Evolutionary conservation across 2,113 vertebrate species (phyloP).

Genomic region (Scomber colias): DNA sequence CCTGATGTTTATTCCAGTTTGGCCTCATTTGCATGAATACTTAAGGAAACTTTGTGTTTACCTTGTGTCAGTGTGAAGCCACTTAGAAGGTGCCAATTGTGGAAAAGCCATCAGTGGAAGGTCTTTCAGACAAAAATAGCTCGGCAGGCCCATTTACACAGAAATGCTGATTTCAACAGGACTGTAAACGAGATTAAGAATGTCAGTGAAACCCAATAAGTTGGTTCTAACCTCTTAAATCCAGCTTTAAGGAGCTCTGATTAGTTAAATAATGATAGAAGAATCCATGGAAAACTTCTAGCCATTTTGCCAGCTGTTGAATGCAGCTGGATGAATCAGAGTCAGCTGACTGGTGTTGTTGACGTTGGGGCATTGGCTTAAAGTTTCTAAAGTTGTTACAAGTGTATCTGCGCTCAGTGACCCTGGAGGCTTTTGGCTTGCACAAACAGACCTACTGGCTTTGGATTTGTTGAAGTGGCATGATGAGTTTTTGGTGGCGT

Average conservation of each 20-base stretch:
- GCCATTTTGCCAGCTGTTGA: slow-evolving; percentile 15
- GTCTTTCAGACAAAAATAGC: slow-evolving; percentile 51
- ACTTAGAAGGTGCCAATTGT: slow-evolving; percentile 44
- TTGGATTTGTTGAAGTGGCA: slow-evolving; percentile 26
- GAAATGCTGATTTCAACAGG: slow-evolving; percentile 28
- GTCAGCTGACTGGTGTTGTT: slow-evolving; percentile 26
- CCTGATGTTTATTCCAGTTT: slow-evolving; percentile 28
- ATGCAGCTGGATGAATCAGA: slow-evolving; percentile 39
- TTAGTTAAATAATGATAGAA: slow-evolving; percentile 13
- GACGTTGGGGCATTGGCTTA: neutral
- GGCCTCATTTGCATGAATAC: slow-evolving; percentile 32
- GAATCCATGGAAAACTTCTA: slow-evolving; percentile 14
- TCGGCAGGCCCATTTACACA: slow-evolving; percentile 14
- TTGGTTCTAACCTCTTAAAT: slow-evolving; percentile 12
- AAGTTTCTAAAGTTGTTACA: slow-evolving; percentile 32
- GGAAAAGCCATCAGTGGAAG: slow-evolving; percentile 52
- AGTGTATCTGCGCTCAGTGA: slow-evolving; percentile 16
- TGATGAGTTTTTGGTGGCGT: slow-evolving; percentile 35
- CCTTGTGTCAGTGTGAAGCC: slow-evolving; percentile 37
- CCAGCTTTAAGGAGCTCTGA: neutral
- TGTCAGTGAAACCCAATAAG: slow-evolving; percentile 15
- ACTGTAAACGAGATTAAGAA: slow-evolving; percentile 56
- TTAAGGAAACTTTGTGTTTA: slow-evolving; percentile 58
- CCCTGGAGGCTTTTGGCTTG: neutral
- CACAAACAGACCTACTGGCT: neutral